Conservation (phyloP, 1,140 invertebrate species). For the Ceratoteleas bidentatus region DNA sequence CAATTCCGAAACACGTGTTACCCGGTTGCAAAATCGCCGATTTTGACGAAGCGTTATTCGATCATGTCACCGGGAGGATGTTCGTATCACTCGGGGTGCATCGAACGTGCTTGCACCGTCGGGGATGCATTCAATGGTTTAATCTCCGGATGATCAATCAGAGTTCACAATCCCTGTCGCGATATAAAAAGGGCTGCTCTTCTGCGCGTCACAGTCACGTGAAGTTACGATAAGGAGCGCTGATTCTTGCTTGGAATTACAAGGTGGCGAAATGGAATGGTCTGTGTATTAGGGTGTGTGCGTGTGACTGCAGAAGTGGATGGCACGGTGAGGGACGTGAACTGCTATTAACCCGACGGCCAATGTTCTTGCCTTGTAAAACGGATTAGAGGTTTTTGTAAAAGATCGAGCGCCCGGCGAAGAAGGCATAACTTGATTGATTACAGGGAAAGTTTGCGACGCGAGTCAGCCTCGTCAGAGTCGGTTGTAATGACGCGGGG, state of each 20-base stretch:
- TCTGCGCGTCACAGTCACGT: slow-evolving; percentile 28
- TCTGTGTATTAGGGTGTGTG: slow-evolving; percentile 11
- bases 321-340: slow-evolving; percentile 35
- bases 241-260: slow-evolving; percentile 42
- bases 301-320: slow-evolving; percentile 23
- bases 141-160: slow-evolving; percentile 51
- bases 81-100: slow-evolving; percentile 10
- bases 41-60: slow-evolving; percentile 14
- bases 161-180: slow-evolving; percentile 55
- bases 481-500: slow-evolving; percentile 46
- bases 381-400: slow-evolving; percentile 56
- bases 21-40: background rate
- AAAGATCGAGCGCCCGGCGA: slow-evolving; percentile 33
- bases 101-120: slow-evolving; percentile 17
- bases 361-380: slow-evolving; percentile 55
- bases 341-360: slow-evolving; percentile 44
- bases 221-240: slow-evolving; percentile 46
- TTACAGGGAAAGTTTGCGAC: slow-evolving; percentile 56
- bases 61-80: slow-evolving; percentile 15
- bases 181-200: slow-evolving; percentile 46
- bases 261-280: slow-evolving; percentile 42
- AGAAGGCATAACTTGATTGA: slow-evolving; percentile 63
- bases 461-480: slow-evolving; percentile 31
- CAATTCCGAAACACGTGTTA: background rate
- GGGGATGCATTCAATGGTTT: slow-evolving; percentile 36